Base-by-base conservation (phyloP, 1,140 invertebrate genomes). In the Bombus affinis region DNA sequence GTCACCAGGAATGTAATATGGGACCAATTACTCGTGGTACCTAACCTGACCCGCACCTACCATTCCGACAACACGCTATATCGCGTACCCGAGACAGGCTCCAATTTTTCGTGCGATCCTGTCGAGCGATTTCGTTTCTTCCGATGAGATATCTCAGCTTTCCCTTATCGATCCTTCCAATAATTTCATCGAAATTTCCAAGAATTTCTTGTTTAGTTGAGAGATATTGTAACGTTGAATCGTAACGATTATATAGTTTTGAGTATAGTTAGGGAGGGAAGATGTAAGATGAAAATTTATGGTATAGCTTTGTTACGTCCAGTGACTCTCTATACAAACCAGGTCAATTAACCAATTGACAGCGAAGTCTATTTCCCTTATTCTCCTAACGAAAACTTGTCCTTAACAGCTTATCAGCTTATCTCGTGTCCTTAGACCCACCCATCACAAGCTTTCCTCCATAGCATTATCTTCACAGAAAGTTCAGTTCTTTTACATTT, bases 1-100 rank as follows among this genome's bases (percentile, higher is more conserved):
- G 71, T 90, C 90, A 92, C 86, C 89, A 94, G 92, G 93, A 94
- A 93, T 93, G 93, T 93, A 94, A 94, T 93, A 93, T 89, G 81
- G 89, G 89, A 93, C 92, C 93, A 94, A 94, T 94, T 94, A 94
- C 93, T 93, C 72, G 88, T 87, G 83, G 81, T 81, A 87, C 75
- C 86, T 85, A 87, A 85, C 86, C 83, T 53, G 72, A 85, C 86
- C 86, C 71, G 35, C 74, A 70, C 72, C 83, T 73, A 84, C 72
- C 76, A 65, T 77, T 66, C 28, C 53, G 32, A 53, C 37, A 32
- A 77, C 25, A 57, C 66, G 81, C 35, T 39, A 37, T 62, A 86
- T 74, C 89, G 88, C 85, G 90, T 88, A 89, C 82, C 88, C 72
- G 86, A 87, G 88, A 90, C 89, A 71, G 75, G 53, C 73, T 72